Conservation (phyloP, 2,113 vertebrate genomes). For the Microcebus jonahi region DNA sequence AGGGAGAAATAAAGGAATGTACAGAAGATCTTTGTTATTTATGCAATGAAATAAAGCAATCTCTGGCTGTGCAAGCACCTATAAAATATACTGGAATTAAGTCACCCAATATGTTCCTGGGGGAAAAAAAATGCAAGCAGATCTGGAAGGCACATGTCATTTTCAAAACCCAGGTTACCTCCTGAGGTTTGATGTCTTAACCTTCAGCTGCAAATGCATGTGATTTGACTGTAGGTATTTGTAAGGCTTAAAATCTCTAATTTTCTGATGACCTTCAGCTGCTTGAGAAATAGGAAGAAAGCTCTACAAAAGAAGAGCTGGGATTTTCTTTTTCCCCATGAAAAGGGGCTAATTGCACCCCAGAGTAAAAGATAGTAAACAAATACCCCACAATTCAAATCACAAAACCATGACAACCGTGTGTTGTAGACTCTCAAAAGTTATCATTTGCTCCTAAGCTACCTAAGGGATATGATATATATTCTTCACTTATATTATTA, state of each 20-base stretch:
- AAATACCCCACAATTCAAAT: conserved; percentile 71
- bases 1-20: conserved; percentile 73
- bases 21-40: conserved; percentile 82
- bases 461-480: conserved; percentile 40
- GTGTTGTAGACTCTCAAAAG: conserved; percentile 56
- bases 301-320: conserved; percentile 48
- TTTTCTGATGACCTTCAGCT: conserved; percentile 78
- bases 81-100: conserved; percentile 78
- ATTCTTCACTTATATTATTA: conserved; percentile 68
- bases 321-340: conserved; percentile 18
- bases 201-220: conserved; percentile 56
- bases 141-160: conserved; percentile 64
- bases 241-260: conserved; percentile 73
- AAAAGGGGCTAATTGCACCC: conserved; percentile 70
- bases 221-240: conserved; percentile 71
- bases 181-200: conserved; percentile 78
- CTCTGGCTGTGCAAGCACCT: conserved; percentile 67
- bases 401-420: conserved; percentile 57
- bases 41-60: conserved; percentile 83
- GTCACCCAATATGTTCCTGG: conserved; percentile 64
- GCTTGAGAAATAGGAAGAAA: background rate
- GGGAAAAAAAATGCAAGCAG: conserved; percentile 71
- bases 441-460: conserved; percentile 63
- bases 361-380: conserved; percentile 44
- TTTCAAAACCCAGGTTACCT: conserved; percentile 73